A percentile compares a stretch with the other conserved stretches of the same genome.
These are phyloP conservation scores for Caenorhabditis brenneri DNA, from an alignment of 1,140 invertebrate genomes.

Conservation along the genomic window DNA sequence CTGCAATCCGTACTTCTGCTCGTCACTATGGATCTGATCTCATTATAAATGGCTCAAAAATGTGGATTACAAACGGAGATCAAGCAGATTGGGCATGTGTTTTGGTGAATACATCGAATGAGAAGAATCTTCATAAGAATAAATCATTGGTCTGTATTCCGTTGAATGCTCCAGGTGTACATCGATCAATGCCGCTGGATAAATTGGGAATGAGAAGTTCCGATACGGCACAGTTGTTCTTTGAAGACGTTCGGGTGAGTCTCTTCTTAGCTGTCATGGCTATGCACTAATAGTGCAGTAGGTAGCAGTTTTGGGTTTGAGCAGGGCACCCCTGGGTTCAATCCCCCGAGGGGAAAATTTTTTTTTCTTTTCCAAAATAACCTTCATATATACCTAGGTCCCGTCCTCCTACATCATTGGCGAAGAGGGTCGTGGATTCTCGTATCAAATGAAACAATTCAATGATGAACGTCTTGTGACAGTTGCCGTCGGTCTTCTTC, in stretches of 20 bases:
- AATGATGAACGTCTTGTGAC: slow-evolving; percentile 75
- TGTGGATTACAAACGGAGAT: slow-evolving; percentile 76
- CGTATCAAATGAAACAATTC: slow-evolving; percentile 77
- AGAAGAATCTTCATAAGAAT: slow-evolving; percentile 73
- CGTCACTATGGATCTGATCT: slow-evolving; percentile 73
- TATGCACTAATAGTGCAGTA: no score
- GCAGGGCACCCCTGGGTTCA: no score
- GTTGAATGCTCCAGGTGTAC: slow-evolving; percentile 73
- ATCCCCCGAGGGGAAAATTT: no score
- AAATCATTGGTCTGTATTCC: slow-evolving; percentile 77
- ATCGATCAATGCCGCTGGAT: slow-evolving; percentile 72
- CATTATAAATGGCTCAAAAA: slow-evolving; percentile 76
- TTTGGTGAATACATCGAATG: slow-evolving; percentile 74
- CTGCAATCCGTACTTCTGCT: slow-evolving; percentile 73
- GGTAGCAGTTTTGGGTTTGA: no score
- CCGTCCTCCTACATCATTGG: slow-evolving; percentile 75
- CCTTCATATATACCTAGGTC: slow-evolving; percentile 64
- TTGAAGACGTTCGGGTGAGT: slow-evolving; percentile 74
- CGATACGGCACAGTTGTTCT: slow-evolving; percentile 76
- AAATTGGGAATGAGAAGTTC: slow-evolving; percentile 75
- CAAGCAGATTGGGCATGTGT: slow-evolving; percentile 72
- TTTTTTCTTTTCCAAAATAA: not conserved
- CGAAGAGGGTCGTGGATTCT: slow-evolving; percentile 76
- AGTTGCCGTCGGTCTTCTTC: slow-evolving; percentile 71
- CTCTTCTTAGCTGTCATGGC: no score